Evolutionary conservation across 23 tunicate species (phyloP).

Genomic region (Aplidium turbinatum): DNA sequence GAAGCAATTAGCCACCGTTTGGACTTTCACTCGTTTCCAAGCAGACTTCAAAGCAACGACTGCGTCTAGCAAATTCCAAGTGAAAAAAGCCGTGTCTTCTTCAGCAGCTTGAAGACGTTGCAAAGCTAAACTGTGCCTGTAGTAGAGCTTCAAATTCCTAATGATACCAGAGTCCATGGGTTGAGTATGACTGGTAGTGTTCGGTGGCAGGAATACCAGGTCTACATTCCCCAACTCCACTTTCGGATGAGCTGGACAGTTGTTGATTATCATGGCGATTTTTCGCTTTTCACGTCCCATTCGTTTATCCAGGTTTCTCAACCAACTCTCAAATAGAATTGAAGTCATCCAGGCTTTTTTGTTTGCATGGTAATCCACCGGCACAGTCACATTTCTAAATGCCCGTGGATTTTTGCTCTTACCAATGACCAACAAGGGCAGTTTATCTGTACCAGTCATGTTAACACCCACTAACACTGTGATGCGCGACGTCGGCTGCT

Average conservation of each 20-base stretch:
- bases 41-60: constrained; percentile 3
- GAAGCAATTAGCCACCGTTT: constrained; percentile 31
- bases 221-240: not conserved
- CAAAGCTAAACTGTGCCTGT: constrained; percentile 17
- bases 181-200: constrained; percentile 19
- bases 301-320: constrained; percentile 16
- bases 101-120: constrained; percentile 12
- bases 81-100: not conserved
- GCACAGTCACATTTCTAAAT: constrained; percentile 10
- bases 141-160: not conserved
- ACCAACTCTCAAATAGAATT: constrained; percentile 15
- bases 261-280: constrained; percentile 8
- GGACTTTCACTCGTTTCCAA: constrained; percentile 24
- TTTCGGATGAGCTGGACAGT: constrained; percentile 18
- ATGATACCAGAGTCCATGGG: constrained; percentile 10
- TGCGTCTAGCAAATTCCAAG: constrained; percentile 2
- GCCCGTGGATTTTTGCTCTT: constrained; percentile 17
- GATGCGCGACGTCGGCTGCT: constrained; percentile 1
- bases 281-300: constrained; percentile 7
- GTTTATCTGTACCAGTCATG: not conserved
- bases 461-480: no score
- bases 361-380: constrained; percentile 15
- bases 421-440: constrained; percentile 6
- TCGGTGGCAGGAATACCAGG: constrained; percentile 16
- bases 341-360: constrained; percentile 8